phyloP scores from a whole-genome alignment of 2,113 vertebrate genomes.

The Silurus glanis region DNA sequence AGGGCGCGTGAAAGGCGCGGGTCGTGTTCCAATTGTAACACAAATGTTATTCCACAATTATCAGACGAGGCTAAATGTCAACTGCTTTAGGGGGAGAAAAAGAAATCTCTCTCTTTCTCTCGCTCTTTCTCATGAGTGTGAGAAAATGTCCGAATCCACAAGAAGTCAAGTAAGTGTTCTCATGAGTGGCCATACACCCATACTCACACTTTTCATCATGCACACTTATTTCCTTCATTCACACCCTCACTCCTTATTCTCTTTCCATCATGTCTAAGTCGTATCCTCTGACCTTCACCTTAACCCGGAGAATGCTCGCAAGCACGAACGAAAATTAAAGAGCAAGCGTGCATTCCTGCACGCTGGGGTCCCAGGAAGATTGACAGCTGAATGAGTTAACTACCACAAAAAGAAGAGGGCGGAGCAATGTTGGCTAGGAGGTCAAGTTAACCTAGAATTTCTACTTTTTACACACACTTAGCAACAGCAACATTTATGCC shows the following conservation, averaged over 20 bases:
- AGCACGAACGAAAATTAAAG: conserved; percentile 16
- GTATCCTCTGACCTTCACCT: conserved; percentile 19
- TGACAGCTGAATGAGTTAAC: conserved; percentile 80
- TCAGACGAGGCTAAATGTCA: conserved; percentile 94
- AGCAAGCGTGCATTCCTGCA: conserved; percentile 60
- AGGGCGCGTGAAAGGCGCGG: conserved; percentile 86
- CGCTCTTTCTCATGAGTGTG: conserved; percentile 8
- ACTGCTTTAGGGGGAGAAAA: conserved; percentile 80
- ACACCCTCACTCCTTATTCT: neutral
- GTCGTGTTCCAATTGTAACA: conserved; percentile 94
- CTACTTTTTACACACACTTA: conserved; percentile 50
- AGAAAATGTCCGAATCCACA: neutral
- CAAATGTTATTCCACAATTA: conserved; percentile 99
- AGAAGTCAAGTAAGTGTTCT: conserved; percentile 67
- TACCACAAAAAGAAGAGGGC: conserved; percentile 68
- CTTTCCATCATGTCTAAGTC: conserved; percentile 6
- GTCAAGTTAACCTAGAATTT: conserved; percentile 77
- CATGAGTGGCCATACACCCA: conserved; percentile 53
- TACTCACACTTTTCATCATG: neutral
- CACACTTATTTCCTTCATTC: too few relatives aligned
- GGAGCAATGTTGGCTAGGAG: conserved; percentile 64
- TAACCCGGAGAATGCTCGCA: neutral
- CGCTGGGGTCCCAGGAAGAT: conserved; percentile 69
- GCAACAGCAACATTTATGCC: neutral
- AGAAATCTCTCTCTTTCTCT: conserved; percentile 60